Percentiles rank a stretch among this genome's conserved stretches.
These are phyloP conservation scores for Geophilus truncorum DNA, from an alignment of 2,888 invertebrate genomes.

Conservation along the genomic window DNA sequence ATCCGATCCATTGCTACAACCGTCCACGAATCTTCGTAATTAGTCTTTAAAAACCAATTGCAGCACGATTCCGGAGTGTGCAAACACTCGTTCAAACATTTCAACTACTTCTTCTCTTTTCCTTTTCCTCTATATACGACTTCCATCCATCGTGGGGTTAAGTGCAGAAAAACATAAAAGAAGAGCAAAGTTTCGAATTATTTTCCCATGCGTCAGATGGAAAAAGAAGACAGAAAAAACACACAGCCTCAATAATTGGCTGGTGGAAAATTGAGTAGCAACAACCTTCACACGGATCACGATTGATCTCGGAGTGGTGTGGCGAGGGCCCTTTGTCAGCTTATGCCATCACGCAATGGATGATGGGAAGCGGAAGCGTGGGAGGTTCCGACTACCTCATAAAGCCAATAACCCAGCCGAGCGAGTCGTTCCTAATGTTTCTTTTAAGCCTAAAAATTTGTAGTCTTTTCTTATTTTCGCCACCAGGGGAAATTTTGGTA, in stretches of 20 bases:
- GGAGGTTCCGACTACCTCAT: not conserved
- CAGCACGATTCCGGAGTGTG: too few relatives aligned
- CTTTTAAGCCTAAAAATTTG: not conserved
- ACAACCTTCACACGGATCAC: conserved; percentile 10
- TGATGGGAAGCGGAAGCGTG: not conserved
- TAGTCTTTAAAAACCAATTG: too few relatives aligned
- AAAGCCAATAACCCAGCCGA: not conserved
- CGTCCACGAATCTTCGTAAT: not conserved
- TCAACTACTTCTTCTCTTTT: too few relatives aligned
- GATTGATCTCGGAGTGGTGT: not conserved
- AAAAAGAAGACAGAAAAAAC: not conserved
- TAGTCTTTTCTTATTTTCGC: not conserved
- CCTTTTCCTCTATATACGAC: too few relatives aligned
- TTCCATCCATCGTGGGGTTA: not conserved
- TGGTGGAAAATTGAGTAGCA: not conserved
- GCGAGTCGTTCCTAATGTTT: not conserved
- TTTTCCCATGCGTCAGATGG: not conserved
- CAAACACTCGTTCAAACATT: not conserved
- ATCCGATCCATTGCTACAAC: not conserved
- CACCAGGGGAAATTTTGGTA: too few relatives aligned
- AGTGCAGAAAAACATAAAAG: too few relatives aligned
- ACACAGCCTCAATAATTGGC: not conserved
- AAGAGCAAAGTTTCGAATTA: not conserved
- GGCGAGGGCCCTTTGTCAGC: not conserved
- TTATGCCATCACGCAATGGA: not conserved